Evolutionary conservation across 2,888 invertebrate species (phyloP).

Genomic region (Toxonevra muliebris): DNA sequence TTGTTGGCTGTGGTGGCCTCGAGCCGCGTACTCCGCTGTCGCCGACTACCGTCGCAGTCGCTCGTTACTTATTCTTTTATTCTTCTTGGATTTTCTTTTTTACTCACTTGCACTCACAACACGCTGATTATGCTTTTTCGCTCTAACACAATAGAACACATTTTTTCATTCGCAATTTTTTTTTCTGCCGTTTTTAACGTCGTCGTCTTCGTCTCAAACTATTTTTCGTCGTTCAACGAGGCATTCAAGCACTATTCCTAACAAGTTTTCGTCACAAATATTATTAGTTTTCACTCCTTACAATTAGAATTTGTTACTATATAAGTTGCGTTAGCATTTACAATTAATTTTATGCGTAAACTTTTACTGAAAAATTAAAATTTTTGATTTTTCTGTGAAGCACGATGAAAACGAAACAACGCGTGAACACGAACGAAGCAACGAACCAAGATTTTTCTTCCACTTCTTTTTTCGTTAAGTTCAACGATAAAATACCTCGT

Average conservation of each 20-base stretch:
- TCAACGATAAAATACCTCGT: not conserved
- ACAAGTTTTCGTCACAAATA: constrained; percentile 9
- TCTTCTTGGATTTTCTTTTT: constrained; percentile 36
- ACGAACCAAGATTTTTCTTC: constrained; percentile 13
- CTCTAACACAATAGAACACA: constrained; percentile 31
- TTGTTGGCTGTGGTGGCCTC: constrained; percentile 34
- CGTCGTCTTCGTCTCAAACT: constrained; percentile 36
- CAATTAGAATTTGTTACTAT: constrained; percentile 9
- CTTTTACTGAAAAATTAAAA: constrained; percentile 31
- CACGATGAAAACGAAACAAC: constrained; percentile 44
- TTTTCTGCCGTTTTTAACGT: constrained; percentile 41
- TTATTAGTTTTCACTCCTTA: constrained; percentile 19
- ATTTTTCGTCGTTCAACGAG: constrained; percentile 30
- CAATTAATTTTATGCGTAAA: constrained; percentile 31
- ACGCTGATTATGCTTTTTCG: constrained; percentile 21
- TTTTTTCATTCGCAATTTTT: constrained; percentile 36
- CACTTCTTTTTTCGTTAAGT: constrained; percentile 16
- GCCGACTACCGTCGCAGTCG: constrained; percentile 24
- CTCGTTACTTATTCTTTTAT: constrained; percentile 38
- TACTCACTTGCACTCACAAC: constrained; percentile 33
- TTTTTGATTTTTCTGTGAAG: constrained; percentile 34
- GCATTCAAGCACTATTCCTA: constrained; percentile 16
- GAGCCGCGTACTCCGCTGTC: constrained; percentile 32
- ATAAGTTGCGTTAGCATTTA: constrained; percentile 22
- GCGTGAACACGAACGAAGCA: constrained; percentile 42